Conservation (phyloP, 2,797 vertebrate genomes). For the Cryptoblepharus egeriae region DNA sequence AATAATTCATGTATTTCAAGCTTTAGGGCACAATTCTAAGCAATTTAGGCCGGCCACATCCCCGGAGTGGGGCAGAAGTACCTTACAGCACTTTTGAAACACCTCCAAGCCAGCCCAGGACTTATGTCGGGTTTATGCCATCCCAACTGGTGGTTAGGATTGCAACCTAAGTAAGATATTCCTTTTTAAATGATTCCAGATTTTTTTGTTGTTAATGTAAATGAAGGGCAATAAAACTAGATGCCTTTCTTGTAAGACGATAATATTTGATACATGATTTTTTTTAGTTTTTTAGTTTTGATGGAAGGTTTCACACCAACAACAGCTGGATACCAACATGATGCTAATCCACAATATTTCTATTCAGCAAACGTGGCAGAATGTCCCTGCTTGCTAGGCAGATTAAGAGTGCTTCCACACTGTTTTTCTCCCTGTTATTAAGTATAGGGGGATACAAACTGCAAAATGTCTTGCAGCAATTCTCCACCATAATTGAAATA, state of each 20-base stretch:
- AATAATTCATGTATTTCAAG: neutral
- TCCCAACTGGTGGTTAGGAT: no score
- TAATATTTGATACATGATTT: conserved; percentile 31
- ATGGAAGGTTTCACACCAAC: conserved; percentile 16
- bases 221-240: neutral
- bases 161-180: neutral
- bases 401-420: neutral
- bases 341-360: conserved; percentile 45
- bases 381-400: neutral
- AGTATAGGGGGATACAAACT: neutral
- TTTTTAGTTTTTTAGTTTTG: conserved; percentile 19
- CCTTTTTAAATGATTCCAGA: neutral
- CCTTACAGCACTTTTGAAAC: no score
- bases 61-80: no score
- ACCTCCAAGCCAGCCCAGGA: no score
- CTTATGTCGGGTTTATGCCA: no score
- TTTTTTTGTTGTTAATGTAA: neutral
- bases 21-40: no score
- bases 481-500: conserved; percentile 21
- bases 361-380: conserved; percentile 8
- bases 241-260: neutral
- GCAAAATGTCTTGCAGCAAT: conserved; percentile 9
- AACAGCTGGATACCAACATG: conserved; percentile 34
- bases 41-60: no score
- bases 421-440: conserved; percentile 32